These are phyloP conservation scores for Pollenia labialis DNA, from an alignment of 2,888 invertebrate species.

Conservation along the genomic window DNA sequence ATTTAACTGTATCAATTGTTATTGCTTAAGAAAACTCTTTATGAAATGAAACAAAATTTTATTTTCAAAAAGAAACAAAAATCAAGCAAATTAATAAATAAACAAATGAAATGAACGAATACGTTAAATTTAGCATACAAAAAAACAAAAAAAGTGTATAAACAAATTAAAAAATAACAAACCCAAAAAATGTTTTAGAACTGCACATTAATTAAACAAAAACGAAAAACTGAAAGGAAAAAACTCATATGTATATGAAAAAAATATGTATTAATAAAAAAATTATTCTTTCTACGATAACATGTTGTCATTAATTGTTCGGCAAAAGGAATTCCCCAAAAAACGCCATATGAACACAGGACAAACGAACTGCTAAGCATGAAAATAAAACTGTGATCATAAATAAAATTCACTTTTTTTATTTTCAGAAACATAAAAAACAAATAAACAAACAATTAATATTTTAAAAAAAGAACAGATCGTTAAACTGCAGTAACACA, in stretches of 20 bases:
- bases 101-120: constrained; percentile 54
- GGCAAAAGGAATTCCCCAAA: constrained; percentile 43
- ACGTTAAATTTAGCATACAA: constrained; percentile 65
- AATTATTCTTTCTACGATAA: constrained; percentile 16
- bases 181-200: constrained; percentile 12
- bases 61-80: constrained; percentile 1
- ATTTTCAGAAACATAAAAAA: constrained; percentile 30
- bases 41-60: constrained; percentile 37
- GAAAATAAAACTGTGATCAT: constrained; percentile 8
- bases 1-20: constrained; percentile 6
- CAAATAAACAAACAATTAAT: constrained; percentile 36
- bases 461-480: background rate
- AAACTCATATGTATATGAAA: constrained; percentile 12
- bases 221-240: constrained; percentile 32
- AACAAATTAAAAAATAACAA: constrained; percentile 4
- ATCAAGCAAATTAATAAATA: constrained; percentile 32
- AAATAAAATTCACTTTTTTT: constrained; percentile 13
- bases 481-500: constrained; percentile 12
- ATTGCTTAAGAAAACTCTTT: background rate
- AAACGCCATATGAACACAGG: background rate
- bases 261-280: background rate
- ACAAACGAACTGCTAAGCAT: constrained; percentile 4
- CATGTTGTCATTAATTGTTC: constrained; percentile 33
- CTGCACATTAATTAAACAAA: background rate
- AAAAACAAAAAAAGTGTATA: constrained; percentile 29